These are phyloP conservation scores for Metaphire vulgaris DNA, from an alignment of 1,140 invertebrate species.

Conservation along the genomic window DNA sequence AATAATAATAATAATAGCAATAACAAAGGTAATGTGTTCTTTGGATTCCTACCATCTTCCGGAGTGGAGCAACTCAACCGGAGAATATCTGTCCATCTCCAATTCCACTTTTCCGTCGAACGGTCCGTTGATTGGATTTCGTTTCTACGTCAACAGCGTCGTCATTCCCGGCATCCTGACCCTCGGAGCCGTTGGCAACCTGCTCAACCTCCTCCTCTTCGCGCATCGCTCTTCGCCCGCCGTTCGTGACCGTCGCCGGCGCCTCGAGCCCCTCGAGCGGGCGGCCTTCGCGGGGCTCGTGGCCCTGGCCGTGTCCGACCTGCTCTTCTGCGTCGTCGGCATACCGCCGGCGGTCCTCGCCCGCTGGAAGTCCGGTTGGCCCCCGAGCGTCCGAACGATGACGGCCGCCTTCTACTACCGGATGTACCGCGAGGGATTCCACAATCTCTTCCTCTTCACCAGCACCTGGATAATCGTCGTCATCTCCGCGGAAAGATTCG, in stretches of 20 bases:
- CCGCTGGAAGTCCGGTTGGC: slow-evolving; percentile 16
- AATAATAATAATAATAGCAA: too few relatives aligned
- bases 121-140: neutral
- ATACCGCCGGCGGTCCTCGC: slow-evolving; percentile 4
- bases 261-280: slow-evolving; percentile 10
- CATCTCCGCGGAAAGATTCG: slow-evolving; percentile 21
- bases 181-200: neutral
- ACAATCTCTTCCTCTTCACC: slow-evolving; percentile 28
- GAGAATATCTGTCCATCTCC: too few relatives aligned
- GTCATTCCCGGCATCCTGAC: neutral
- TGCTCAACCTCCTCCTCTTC: neutral
- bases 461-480: slow-evolving; percentile 29
- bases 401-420: slow-evolving; percentile 9
- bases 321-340: slow-evolving; percentile 25
- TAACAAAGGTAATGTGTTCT: too few relatives aligned
- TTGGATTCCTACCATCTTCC: too few relatives aligned
- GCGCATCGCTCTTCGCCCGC: neutral
- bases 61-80: too few relatives aligned
- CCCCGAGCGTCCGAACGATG: neutral
- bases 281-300: slow-evolving; percentile 21
- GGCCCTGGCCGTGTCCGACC: slow-evolving; percentile 22
- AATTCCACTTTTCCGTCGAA: too few relatives aligned
- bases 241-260: neutral
- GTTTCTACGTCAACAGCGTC: neutral
- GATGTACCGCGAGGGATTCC: slow-evolving; percentile 2